Evolutionary conservation across 2,113 vertebrate species (phyloP).

Genomic region (Elaphurus davidianus): DNA sequence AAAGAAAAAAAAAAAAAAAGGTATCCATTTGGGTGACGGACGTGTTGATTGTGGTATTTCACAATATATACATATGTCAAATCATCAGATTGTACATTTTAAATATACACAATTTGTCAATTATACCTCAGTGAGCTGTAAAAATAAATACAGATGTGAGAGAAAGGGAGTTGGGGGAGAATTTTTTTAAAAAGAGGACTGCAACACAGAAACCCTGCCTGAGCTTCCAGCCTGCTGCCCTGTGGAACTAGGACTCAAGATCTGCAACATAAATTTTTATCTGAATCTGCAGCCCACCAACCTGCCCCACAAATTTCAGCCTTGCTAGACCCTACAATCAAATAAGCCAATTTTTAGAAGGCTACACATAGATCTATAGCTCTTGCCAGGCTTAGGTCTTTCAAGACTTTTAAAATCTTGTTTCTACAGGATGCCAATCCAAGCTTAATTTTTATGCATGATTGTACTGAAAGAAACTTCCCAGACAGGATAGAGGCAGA

Average conservation of each 20-base stretch:
- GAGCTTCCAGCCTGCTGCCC: not conserved
- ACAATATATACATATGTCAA: not conserved
- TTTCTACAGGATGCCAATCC: not conserved
- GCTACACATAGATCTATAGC: not conserved
- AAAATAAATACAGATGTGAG: not conserved
- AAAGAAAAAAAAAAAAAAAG: not conserved
- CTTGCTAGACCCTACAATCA: not conserved
- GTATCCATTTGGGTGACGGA: not conserved
- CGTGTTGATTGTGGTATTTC: not conserved
- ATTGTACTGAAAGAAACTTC: not conserved
- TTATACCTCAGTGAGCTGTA: not conserved
- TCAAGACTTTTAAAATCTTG: not conserved
- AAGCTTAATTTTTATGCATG: not conserved
- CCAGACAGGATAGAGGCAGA: not conserved
- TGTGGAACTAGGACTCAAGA: not conserved
- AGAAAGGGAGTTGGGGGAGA: not conserved
- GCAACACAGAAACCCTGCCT: not conserved
- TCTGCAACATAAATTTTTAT: not conserved
- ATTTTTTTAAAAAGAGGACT: not conserved
- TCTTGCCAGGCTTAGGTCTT: not conserved
- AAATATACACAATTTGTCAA: not conserved
- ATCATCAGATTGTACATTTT: not conserved
- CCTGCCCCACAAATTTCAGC: not conserved
- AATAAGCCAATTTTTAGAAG: not conserved
- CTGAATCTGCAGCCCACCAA: not conserved